Evolutionary conservation across 2,888 invertebrate genomes (phyloP), one percentile per base, ranked within the genome.

Genomic region (Hofmannophila pseudospretella): DNA sequence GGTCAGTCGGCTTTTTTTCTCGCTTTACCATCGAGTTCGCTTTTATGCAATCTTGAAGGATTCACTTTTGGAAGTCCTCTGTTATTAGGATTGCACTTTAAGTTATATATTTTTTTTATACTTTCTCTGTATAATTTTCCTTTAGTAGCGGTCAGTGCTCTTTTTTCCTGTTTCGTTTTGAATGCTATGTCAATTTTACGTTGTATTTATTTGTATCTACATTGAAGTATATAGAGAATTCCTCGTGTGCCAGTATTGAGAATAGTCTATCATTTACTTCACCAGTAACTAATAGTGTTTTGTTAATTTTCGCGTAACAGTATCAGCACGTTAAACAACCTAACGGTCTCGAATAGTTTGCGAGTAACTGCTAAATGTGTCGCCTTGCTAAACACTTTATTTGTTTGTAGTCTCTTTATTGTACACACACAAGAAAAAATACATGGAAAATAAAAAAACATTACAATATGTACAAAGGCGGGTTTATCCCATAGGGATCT

Each of bases 341-440:
- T 66, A 71, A 74, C 71, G 52, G 76, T 72, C 61, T 54, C 44
- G 40, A 54, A 42, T 52, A 45, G 54, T 80, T 82, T 66, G 73
- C 79, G 61, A 47, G 51, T 53, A 58, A 52, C 53, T 58, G 78
- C 72, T 73, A 80, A 78, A 71, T 70, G 54, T 62, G 66, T 59
- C 65, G 51, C 40, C 23, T 47, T 44, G 60, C 61, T 73, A 72
- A 75, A 65, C 58, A 58, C 54, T 62, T 65, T 68, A 65, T 72
- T 70, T 70, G 58, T n/a, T n/a, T n/a, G n/a, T n/a, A n/a, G n/a
- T n/a, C n/a, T n/a, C n/a, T n/a, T n/a, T n/a, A n/a, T n/a, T n/a
- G n/a, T n/a, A n/a, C n/a, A n/a, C n/a, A n/a, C n/a, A n/a, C n/a
- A n/a, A n/a, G n/a, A n/a, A n/a, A n/a, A n/a, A n/a, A n/a, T n/a